Evolutionary conservation across 2,113 vertebrate genomes (phyloP), one percentile per base, ranked within the genome.

Genomic region (Empidonax traillii): DNA sequence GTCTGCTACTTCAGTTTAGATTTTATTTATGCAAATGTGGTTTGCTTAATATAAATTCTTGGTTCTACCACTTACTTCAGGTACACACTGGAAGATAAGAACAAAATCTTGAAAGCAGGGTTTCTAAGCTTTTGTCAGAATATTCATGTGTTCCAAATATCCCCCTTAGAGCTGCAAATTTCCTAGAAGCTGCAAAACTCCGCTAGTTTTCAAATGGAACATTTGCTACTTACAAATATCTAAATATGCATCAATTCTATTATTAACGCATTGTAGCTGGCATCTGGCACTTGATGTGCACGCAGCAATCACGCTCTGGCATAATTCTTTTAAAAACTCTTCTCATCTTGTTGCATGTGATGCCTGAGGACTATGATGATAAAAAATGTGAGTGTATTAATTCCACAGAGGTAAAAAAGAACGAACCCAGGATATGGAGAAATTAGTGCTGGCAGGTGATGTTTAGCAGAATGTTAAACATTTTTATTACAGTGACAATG

Each of bases 191-290:
- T 94, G 62, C 43, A 95, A 94, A 97, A 95, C 68, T 75, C 61
- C 61, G 33, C 49, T 94, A 75, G 62, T 78, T 97, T 94, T 94
- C 77, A 95, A 96, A 86, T 41, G 77, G 52, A 86, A 73, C 51
- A 72, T 81, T 96, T 91, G 65, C 67, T 95, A 58, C 95, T 94
- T 94, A 83, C 9, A 95, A 95, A 91, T 93, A 81, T 91, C 82
- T 96, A 94, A 95, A 97, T 95, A 95, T 90, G 35, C 86, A 96
- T 94, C 87, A 86, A 59, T 71, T 90, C 56, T 94, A 82, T 95
- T 96, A 95, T 78, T 82, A 97, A 96, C 93, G 81, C 66, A 85
- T 82, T 73, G 61, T 77, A 88, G 55, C 75, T 90, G 68, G 68
- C 74, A 96, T 92, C 87, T 96, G 93, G 82, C 55, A 83, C 75